These are phyloP conservation scores for Coelogynopora nodosa DNA, from an alignment of 2,888 invertebrate genomes.

Conservation along the genomic window DNA sequence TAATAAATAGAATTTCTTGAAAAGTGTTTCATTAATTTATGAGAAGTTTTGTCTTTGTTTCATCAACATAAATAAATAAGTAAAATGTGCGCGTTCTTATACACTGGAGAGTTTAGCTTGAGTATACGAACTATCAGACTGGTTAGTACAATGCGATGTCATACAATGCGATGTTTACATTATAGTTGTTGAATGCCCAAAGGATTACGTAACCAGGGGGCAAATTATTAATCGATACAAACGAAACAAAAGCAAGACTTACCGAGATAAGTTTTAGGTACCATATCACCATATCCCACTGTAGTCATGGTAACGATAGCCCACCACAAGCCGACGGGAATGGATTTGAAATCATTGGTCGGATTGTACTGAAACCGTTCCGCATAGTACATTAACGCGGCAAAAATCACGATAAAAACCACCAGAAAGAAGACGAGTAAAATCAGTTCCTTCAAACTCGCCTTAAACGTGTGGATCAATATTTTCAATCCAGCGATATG, in stretches of 20 bases:
- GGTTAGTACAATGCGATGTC: no score
- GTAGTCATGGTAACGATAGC: constrained; percentile 92
- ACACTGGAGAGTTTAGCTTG: no score
- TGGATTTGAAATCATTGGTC: constrained; percentile 87
- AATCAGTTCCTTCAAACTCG: constrained; percentile 85
- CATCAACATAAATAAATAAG: no score
- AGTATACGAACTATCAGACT: no score
- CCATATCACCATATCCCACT: constrained; percentile 91
- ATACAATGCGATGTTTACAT: no score
- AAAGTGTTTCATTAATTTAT: no score
- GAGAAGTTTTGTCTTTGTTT: no score
- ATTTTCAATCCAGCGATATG: constrained; percentile 69
- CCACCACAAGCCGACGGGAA: constrained; percentile 91
- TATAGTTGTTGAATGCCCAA: no score
- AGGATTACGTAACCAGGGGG: no score
- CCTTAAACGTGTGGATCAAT: constrained; percentile 90
- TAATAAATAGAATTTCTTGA: no score
- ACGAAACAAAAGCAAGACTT: neutral
- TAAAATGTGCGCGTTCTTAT: no score
- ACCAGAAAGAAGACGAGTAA: constrained; percentile 90
- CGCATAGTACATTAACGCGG: constrained; percentile 87
- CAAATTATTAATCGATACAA: no score
- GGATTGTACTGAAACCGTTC: constrained; percentile 79
- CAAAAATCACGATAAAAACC: constrained; percentile 89
- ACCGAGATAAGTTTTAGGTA: constrained; percentile 66